Base-by-base conservation (phyloP, 2,888 invertebrate species). In the Baronia brevicornis region DNA sequence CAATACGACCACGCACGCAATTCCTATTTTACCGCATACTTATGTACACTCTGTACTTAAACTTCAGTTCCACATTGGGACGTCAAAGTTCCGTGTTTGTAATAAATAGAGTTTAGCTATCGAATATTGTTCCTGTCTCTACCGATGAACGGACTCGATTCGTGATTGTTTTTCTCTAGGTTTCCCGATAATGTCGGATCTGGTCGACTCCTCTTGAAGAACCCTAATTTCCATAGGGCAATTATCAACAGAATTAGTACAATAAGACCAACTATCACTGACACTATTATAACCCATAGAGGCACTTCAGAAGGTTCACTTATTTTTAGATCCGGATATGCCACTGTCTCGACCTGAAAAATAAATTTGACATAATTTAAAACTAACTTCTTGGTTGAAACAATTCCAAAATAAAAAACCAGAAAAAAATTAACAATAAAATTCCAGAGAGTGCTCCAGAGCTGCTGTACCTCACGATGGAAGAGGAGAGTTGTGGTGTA, bases 191-290 rank as follows among this genome's bases (percentile, higher is more conserved):
- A 68, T 7, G 94, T 94, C 1, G 91, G 92, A 68, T 95, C 94
- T 3, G 93, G 93, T 43, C 95, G 86, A 60, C 93, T 89, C 55
- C 94, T 80, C 60, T 94, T 95, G 78, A 95, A 96, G 88, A 96
- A 96, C 29, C 95, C 95, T 31, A 94, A 89, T 82, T 93, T 95
- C 90, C 95, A 95, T 37, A 97, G 80, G 10, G 91, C 87, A 28
- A 93, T 86, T 22, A 93, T 92, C 28, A 97, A 85, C 2, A 95
- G 65, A 18, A 95, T 88, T 17, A 98, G 84, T 9, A 98, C 84
- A 44, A 97, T 60, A 17, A 98, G 80, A 5, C 97, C 97, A 1
- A 91, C 91, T 35, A 94, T 85, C 29, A 95, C 90, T 17, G 97
- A 92, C 28, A 95, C 86, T 43, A 92, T 89, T 42, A 95, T 94